phyloP scores from a whole-genome alignment of 2,888 invertebrate genomes.

The Agonopterix alstromeriana region DNA sequence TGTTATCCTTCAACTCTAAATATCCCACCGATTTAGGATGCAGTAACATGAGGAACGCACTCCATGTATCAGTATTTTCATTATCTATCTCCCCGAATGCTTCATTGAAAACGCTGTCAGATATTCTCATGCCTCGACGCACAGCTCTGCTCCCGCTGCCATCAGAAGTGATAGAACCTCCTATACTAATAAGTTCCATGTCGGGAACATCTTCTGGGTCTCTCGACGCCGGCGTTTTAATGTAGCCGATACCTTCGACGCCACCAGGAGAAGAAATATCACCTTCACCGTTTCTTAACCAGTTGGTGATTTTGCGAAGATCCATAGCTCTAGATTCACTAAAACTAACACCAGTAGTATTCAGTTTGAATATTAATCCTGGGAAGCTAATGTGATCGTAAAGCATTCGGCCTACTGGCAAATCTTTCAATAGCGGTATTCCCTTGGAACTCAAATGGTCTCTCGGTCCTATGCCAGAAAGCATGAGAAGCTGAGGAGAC shows the following conservation, averaged over 20 bases:
- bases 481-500: constrained; percentile 92
- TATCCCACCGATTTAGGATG: constrained; percentile 85
- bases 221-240: constrained; percentile 75
- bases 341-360: constrained; percentile 49
- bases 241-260: constrained; percentile 81
- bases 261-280: constrained; percentile 76
- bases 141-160: constrained; percentile 66
- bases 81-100: constrained; percentile 74
- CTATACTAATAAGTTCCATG: constrained; percentile 80
- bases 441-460: constrained; percentile 69
- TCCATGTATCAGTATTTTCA: constrained; percentile 75
- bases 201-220: constrained; percentile 80
- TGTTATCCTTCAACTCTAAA: constrained; percentile 80
- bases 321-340: constrained; percentile 31
- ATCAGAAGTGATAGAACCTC: constrained; percentile 80
- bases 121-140: constrained; percentile 73
- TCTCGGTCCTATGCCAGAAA: constrained; percentile 83
- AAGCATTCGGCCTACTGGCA: constrained; percentile 81
- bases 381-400: constrained; percentile 79
- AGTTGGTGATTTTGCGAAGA: constrained; percentile 29
- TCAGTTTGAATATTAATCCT: constrained; percentile 58
- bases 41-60: constrained; percentile 81
- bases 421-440: constrained; percentile 77
- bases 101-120: constrained; percentile 69
- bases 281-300: constrained; percentile 59